Percentiles rank a stretch among this genome's conserved stretches.
Evolutionary conservation across 2,888 invertebrate species (phyloP).

Genomic region (Andrena praecox): DNA sequence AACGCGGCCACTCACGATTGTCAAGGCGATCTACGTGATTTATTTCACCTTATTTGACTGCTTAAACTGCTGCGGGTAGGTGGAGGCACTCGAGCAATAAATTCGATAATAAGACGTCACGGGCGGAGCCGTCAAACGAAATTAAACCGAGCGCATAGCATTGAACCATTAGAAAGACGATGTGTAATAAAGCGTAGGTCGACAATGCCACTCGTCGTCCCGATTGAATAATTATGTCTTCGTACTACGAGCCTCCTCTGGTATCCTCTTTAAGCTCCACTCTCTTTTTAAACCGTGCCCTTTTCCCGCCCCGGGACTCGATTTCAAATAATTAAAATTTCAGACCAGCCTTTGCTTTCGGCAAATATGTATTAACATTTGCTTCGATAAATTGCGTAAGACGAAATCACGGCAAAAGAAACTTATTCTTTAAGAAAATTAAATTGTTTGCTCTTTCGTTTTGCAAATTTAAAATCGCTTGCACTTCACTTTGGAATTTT

Average conservation of each 20-base stretch:
- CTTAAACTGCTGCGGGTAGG: constrained; percentile 55
- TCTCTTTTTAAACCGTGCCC: neutral
- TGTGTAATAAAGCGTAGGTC: constrained; percentile 77
- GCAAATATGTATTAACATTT: too few species aligned
- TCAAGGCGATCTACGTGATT: constrained; percentile 57
- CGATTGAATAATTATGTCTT: constrained; percentile 77
- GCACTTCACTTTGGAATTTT: too few species aligned
- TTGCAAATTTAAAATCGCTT: too few species aligned
- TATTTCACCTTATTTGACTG: constrained; percentile 57
- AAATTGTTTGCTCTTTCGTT: too few species aligned
- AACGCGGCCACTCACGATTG: constrained; percentile 53
- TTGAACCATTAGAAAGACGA: constrained; percentile 60
- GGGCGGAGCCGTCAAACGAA: constrained; percentile 70
- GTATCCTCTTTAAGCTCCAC: constrained; percentile 42
- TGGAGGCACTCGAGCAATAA: constrained; percentile 63
- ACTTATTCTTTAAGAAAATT: too few species aligned
- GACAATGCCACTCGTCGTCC: constrained; percentile 70
- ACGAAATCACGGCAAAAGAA: too few species aligned
- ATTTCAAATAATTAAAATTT: constrained; percentile 6
- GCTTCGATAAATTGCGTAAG: too few species aligned
- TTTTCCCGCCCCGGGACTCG: neutral
- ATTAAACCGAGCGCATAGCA: constrained; percentile 68
- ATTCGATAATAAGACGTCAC: constrained; percentile 67
- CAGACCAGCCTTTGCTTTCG: neutral
- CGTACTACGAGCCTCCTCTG: constrained; percentile 41